These are phyloP conservation scores for Tyto alba DNA, from an alignment of 2,113 vertebrate genomes.

Conservation along the genomic window DNA sequence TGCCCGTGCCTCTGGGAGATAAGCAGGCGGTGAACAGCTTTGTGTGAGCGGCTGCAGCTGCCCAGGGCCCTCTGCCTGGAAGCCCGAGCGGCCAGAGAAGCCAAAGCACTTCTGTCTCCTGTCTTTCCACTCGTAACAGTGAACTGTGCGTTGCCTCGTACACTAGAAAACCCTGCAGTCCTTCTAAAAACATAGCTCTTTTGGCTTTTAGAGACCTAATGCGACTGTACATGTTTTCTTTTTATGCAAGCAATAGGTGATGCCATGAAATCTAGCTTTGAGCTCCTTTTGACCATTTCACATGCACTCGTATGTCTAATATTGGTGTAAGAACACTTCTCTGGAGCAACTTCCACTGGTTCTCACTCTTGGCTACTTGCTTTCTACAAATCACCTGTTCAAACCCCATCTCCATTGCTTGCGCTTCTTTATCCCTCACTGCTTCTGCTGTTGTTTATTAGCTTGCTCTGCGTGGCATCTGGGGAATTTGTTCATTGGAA, in stretches of 20 bases:
- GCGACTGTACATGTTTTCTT: neutral
- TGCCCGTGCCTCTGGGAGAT: neutral
- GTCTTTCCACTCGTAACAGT: rapidly evolving
- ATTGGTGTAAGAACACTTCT: neutral
- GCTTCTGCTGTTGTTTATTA: conserved; percentile 25
- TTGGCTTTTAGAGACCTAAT: neutral
- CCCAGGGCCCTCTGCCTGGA: neutral
- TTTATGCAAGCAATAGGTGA: neutral
- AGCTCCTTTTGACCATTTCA: neutral
- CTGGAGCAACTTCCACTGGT: neutral
- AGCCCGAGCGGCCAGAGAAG: neutral
- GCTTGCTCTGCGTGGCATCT: neutral
- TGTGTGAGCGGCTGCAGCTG: neutral
- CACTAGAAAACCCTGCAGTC: neutral
- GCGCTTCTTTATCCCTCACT: neutral
- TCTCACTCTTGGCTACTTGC: neutral
- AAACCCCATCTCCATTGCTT: neutral
- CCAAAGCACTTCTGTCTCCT: neutral
- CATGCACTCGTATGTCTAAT: neutral
- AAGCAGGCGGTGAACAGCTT: neutral
- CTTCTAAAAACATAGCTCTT: neutral
- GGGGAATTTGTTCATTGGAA: conserved; percentile 18
- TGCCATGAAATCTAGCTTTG: neutral
- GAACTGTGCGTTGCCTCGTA: rapidly evolving
- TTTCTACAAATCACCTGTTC: neutral